Conservation (phyloP, 2,888 invertebrate genomes). For the Ischnus inquisitorius region DNA sequence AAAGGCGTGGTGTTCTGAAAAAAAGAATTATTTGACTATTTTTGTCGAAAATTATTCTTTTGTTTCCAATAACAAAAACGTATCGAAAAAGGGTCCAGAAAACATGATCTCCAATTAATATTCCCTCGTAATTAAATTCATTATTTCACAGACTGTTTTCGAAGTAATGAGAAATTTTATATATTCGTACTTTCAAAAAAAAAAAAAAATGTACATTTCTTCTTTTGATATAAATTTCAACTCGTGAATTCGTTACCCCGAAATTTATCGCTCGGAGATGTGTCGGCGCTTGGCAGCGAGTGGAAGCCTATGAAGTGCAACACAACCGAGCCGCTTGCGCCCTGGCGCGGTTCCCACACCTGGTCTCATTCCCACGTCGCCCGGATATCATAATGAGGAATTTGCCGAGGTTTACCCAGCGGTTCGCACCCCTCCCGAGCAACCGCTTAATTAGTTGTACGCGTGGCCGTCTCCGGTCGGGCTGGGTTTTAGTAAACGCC, state of each 20-base stretch:
- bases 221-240: neutral
- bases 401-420: slow-evolving; percentile 71
- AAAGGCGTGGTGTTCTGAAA: too few relatives aligned
- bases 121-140: too few relatives aligned
- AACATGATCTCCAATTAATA: too few relatives aligned
- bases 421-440: slow-evolving; percentile 57
- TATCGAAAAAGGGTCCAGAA: too few relatives aligned
- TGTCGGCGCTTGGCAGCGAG: neutral
- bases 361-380: slow-evolving; percentile 65
- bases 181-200: too few relatives aligned
- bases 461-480: slow-evolving; percentile 48
- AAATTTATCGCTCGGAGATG: neutral
- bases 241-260: neutral
- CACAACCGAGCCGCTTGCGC: slow-evolving; percentile 28
- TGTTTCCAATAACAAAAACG: too few relatives aligned
- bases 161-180: too few relatives aligned
- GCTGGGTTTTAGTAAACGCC: slow-evolving; percentile 43
- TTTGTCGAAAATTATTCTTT: too few relatives aligned
- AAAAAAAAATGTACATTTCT: neutral
- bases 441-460: slow-evolving; percentile 71
- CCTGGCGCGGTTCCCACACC: slow-evolving; percentile 57
- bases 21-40: too few relatives aligned
- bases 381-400: slow-evolving; percentile 72
- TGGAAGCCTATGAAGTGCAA: slow-evolving; percentile 11
- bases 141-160: too few relatives aligned